A percentile compares a stretch with the other conserved stretches of the same genome.
Evolutionary conservation across 2,797 vertebrate species (phyloP).

Genomic region (Thunnus albacares): DNA sequence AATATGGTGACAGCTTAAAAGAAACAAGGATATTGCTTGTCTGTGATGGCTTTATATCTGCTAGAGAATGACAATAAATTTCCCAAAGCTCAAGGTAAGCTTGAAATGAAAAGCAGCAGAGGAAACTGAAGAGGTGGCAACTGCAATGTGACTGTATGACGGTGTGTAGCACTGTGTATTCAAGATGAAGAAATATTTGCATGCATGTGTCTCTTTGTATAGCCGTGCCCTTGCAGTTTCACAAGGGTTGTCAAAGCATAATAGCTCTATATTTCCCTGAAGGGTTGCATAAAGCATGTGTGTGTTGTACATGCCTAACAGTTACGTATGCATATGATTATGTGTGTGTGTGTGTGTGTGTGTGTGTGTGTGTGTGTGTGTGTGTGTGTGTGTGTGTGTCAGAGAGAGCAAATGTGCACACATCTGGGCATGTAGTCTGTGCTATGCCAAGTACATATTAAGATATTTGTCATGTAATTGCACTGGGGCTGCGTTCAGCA

Average conservation of each 20-base stretch:
- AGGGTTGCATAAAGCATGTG: not conserved
- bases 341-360: slow-evolving; percentile 7
- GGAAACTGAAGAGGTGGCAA: slow-evolving; percentile 35
- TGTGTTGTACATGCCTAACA: slow-evolving; percentile 24
- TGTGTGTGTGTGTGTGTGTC: slow-evolving; percentile 4
- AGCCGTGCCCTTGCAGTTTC: slow-evolving; percentile 14
- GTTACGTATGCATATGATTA: slow-evolving; percentile 15
- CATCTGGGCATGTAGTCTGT: slow-evolving; percentile 15
- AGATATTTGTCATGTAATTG: slow-evolving; percentile 76
- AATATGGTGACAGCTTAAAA: slow-evolving; percentile 49
- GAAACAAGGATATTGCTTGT: slow-evolving; percentile 32
- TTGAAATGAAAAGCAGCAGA: slow-evolving; percentile 37
- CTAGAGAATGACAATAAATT: slow-evolving; percentile 41
- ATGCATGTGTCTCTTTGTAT: slow-evolving; percentile 22
- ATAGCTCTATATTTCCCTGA: slow-evolving; percentile 36
- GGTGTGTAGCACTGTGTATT: slow-evolving; percentile 38
- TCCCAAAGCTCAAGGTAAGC: slow-evolving; percentile 50
- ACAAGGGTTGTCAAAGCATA: slow-evolving; percentile 50
- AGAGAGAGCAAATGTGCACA: slow-evolving; percentile 1
- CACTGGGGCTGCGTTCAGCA: slow-evolving; percentile 55
- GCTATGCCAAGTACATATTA: slow-evolving; percentile 58
- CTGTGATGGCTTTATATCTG: slow-evolving; percentile 37
- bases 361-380: not conserved
- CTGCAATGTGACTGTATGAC: slow-evolving; percentile 26
- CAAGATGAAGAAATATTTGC: slow-evolving; percentile 33